Percentiles rank a stretch among this genome's conserved stretches.
phyloP scores from a whole-genome alignment of 2,797 vertebrate species.

The Gallinago nigripennis region DNA sequence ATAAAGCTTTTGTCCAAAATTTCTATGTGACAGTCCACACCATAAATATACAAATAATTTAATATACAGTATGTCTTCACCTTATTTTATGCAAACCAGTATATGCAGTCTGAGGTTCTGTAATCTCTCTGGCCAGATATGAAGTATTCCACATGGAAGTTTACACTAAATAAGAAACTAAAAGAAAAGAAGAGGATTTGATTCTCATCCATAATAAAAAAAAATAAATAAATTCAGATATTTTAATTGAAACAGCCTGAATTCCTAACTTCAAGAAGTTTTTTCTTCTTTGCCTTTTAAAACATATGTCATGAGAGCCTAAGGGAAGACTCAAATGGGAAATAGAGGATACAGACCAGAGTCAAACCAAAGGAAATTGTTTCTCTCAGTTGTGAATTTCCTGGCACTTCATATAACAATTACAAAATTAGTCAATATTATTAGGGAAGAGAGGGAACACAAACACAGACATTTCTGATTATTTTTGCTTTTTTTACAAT shows the following conservation, averaged over 20 bases:
- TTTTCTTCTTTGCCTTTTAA: neutral
- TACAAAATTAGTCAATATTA: neutral
- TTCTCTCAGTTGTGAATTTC: neutral
- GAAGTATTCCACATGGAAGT: neutral
- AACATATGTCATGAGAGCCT: neutral
- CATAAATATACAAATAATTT: neutral
- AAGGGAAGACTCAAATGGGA: neutral
- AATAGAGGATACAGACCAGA: neutral
- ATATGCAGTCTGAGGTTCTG: neutral
- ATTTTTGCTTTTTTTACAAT: neutral
- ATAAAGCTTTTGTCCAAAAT: neutral
- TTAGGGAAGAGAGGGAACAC: fast-evolving
- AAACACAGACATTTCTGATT: neutral
- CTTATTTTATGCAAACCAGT: neutral
- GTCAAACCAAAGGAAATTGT: neutral
- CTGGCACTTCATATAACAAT: neutral
- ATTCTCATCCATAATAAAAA: neutral
- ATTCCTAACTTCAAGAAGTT: neutral
- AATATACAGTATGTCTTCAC: neutral
- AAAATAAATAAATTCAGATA: neutral
- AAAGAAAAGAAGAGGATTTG: neutral
- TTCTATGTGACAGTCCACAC: neutral
- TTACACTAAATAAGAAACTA: neutral
- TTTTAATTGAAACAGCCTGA: neutral
- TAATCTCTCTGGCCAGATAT: neutral